Evolutionary conservation across 2,113 vertebrate genomes (phyloP).

Genomic region (Mandrillus leucophaeus): DNA sequence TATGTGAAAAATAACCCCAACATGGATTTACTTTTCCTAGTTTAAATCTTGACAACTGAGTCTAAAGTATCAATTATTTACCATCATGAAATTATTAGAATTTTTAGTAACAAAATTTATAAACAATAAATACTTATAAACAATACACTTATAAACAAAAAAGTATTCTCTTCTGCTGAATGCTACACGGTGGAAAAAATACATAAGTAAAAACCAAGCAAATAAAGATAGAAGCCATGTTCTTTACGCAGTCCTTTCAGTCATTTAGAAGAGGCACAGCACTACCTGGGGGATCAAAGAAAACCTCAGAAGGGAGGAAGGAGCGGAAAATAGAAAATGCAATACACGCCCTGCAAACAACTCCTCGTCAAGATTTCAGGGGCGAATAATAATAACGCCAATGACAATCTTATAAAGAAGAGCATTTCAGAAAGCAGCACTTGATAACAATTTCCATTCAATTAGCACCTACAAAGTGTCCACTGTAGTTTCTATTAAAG

Average conservation of each 20-base stretch:
- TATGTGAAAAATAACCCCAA: not conserved
- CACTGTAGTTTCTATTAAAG: not conserved
- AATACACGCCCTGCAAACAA: not conserved
- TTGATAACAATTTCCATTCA: not conserved
- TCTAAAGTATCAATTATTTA: not conserved
- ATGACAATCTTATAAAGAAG: not conserved
- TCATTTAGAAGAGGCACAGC: not conserved
- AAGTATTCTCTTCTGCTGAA: not conserved
- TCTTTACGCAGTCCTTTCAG: not conserved
- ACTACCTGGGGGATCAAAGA: not conserved
- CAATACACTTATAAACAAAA: too few species aligned
- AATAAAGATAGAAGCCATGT: not conserved
- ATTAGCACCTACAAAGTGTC: not conserved
- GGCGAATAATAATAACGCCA: not conserved
- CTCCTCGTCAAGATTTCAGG: not conserved
- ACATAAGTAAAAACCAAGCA: not conserved
- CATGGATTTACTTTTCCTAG: not conserved
- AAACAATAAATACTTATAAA: not conserved
- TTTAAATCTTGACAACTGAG: not conserved
- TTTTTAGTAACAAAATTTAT: not conserved
- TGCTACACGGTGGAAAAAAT: not conserved
- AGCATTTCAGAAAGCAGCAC: not conserved
- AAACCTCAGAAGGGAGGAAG: not conserved
- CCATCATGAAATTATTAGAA: not conserved
- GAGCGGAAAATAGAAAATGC: not conserved